Conservation (phyloP, 2,113 vertebrate species). For the Toxotes jaculatrix region DNA sequence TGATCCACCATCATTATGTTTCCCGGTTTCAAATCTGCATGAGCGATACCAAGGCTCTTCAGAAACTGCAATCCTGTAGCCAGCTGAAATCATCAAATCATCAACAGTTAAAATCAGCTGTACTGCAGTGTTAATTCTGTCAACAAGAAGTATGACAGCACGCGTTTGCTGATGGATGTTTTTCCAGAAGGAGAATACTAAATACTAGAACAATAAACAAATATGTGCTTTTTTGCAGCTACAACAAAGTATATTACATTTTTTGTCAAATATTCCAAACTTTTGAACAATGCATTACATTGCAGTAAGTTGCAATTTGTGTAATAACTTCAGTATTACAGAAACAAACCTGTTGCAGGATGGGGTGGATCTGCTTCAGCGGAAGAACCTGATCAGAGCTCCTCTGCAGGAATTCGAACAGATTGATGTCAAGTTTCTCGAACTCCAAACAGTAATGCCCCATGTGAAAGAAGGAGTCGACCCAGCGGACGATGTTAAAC, state of each 20-base stretch:
- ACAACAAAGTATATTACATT: no score
- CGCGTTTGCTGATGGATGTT: not conserved
- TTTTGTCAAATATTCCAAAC: no score
- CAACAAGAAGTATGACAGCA: not conserved
- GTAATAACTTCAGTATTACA: not conserved
- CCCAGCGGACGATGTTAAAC: slow-evolving; percentile 7
- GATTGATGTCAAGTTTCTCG: slow-evolving; percentile 4
- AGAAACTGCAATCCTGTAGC: slow-evolving; percentile 12
- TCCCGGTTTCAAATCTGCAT: slow-evolving; percentile 19
- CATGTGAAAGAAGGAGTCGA: not conserved
- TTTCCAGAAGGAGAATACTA: not conserved
- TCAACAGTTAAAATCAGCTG: not conserved
- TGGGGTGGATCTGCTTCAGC: not conserved
- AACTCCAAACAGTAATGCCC: slow-evolving; percentile 4
- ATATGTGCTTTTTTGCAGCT: no score
- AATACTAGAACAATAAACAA: no score
- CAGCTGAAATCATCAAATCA: slow-evolving; percentile 15
- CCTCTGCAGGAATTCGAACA: not conserved
- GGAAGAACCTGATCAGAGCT: rapidly evolving
- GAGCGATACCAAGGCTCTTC: not conserved
- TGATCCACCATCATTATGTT: slow-evolving; percentile 42
- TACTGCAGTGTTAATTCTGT: not conserved
- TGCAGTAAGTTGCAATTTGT: not conserved
- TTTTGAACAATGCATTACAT: no score
- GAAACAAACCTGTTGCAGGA: slow-evolving; percentile 14